A percentile compares a stretch with the other conserved stretches of the same genome.
phyloP scores from a whole-genome alignment of 2,797 vertebrate species.

The Channa striata region DNA sequence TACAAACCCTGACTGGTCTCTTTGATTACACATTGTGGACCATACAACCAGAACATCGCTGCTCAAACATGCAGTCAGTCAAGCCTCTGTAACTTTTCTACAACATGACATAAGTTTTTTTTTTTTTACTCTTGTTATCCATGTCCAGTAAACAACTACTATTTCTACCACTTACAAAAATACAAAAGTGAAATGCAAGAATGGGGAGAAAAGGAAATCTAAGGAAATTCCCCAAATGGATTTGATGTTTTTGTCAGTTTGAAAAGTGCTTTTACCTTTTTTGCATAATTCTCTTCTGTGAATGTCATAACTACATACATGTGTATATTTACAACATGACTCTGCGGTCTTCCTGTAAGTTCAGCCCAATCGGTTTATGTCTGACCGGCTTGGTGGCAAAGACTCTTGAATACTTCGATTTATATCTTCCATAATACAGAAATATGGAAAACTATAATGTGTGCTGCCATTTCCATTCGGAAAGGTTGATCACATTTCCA shows the following conservation, averaged over 20 bases:
- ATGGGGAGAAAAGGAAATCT: not conserved
- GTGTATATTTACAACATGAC: not conserved
- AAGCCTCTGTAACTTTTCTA: constrained; percentile 22
- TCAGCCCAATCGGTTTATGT: constrained; percentile 30
- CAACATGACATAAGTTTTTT: constrained; percentile 9
- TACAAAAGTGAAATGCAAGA: not conserved
- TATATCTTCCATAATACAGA: constrained; percentile 23
- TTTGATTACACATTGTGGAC: constrained; percentile 78
- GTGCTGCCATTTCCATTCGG: constrained; percentile 67
- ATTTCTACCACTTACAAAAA: no score
- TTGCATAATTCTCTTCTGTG: not conserved
- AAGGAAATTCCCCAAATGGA: not conserved
- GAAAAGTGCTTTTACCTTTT: constrained; percentile 5
- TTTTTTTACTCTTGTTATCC: not conserved
- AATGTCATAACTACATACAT: not conserved
- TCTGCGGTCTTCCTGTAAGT: not conserved
- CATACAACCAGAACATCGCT: constrained; percentile 31
- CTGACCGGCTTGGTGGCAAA: constrained; percentile 29
- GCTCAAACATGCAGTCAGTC: constrained; percentile 9
- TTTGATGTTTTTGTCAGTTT: not conserved
- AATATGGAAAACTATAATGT: constrained; percentile 47
- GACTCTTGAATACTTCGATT: constrained; percentile 37
- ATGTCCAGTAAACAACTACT: not conserved
- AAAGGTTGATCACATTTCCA: constrained; percentile 70
- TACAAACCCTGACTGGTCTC: constrained; percentile 67